phyloP scores from a whole-genome alignment of 2,797 vertebrate species.

The Lophius americanus region DNA sequence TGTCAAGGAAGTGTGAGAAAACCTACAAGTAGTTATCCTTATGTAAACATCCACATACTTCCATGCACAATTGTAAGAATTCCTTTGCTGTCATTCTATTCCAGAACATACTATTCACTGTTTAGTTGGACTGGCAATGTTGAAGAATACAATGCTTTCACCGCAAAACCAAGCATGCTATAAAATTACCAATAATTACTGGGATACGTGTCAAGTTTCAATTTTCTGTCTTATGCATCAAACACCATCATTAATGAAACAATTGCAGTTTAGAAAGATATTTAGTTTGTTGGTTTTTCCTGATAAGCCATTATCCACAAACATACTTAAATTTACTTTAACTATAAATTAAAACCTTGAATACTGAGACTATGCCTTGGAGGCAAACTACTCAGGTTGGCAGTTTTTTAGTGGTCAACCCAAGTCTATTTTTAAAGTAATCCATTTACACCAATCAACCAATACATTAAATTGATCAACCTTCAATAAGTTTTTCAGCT shows the following conservation, averaged over 20 bases:
- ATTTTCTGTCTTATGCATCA: slow-evolving; percentile 3
- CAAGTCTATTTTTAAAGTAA: not conserved
- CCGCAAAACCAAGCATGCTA: slow-evolving; percentile 2
- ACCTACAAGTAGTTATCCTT: slow-evolving; percentile 48
- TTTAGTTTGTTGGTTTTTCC: slow-evolving; percentile 3
- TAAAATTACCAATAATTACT: not conserved
- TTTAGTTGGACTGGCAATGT: slow-evolving; percentile 9
- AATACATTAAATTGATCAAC: too few species aligned
- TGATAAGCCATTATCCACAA: not conserved
- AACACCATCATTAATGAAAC: slow-evolving; percentile 16
- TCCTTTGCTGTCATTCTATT: slow-evolving; percentile 39
- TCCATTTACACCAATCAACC: slow-evolving; percentile 2
- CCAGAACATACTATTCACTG: slow-evolving; percentile 20
- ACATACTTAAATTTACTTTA: slow-evolving; percentile 11
- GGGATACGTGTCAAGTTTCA: too few species aligned
- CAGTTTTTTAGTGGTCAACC: not conserved
- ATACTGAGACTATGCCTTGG: slow-evolving; percentile 4
- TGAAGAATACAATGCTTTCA: not conserved
- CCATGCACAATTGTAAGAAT: slow-evolving; percentile 43
- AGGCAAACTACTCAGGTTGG: slow-evolving; percentile 10
- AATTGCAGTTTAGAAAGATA: slow-evolving; percentile 3
- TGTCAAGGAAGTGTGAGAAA: slow-evolving; percentile 57
- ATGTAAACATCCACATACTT: slow-evolving; percentile 67
- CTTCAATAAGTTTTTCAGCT: too few species aligned
- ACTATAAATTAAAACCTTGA: slow-evolving; percentile 19